phyloP scores from a whole-genome alignment of 1,140 invertebrate species.

The Hylyphantes graminicola region DNA sequence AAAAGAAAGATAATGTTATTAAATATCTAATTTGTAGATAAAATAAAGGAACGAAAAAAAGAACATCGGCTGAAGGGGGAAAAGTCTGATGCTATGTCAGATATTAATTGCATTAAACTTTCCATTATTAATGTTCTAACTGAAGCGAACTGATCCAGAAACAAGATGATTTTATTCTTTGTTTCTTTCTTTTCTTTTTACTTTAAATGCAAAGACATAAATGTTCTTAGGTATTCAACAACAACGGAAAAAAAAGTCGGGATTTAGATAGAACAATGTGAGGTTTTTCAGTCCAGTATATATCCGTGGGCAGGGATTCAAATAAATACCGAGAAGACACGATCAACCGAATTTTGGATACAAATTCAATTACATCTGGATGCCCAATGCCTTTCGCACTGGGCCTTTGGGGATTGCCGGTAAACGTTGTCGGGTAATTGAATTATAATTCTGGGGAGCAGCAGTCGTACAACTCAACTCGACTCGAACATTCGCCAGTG shows the following conservation, averaged over 20 bases:
- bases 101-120: constrained; percentile 60
- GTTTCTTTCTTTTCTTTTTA: constrained; percentile 17
- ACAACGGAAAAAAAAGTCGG: constrained; percentile 13
- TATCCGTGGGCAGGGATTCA: constrained; percentile 58
- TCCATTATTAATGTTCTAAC: constrained; percentile 60
- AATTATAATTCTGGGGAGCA: constrained; percentile 60
- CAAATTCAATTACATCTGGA: constrained; percentile 58
- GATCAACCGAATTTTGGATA: constrained; percentile 60
- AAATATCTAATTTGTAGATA: constrained; percentile 61
- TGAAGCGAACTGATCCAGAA: constrained; percentile 54
- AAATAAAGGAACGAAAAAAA: constrained; percentile 43
- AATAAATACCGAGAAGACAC: constrained; percentile 50
- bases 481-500: constrained; percentile 30
- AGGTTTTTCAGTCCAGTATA: constrained; percentile 54
- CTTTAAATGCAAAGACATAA: constrained; percentile 37
- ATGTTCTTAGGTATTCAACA: constrained; percentile 39
- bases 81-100: constrained; percentile 42
- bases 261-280: constrained; percentile 34
- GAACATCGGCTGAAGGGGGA: constrained; percentile 31
- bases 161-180: constrained; percentile 35
- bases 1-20: constrained; percentile 57
- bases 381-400: constrained; percentile 47
- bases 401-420: constrained; percentile 39
- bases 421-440: constrained; percentile 59
- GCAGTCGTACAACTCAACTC: constrained; percentile 51